Evolutionary conservation across 2,113 vertebrate species (phyloP), one percentile per base, ranked within the genome.

Genomic region (Pelvicachromis taeniatus): DNA sequence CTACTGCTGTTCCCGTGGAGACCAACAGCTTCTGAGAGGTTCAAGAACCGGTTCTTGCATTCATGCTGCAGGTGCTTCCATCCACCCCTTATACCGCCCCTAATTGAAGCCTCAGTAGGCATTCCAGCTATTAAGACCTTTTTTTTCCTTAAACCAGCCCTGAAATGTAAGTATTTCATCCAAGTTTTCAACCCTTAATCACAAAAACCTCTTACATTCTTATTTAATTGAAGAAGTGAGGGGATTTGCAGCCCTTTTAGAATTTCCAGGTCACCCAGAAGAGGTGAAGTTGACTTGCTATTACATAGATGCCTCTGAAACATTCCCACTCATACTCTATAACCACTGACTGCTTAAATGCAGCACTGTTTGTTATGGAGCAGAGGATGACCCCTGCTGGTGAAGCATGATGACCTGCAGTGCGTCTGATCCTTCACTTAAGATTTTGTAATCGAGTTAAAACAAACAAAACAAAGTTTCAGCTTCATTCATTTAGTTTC

Each of bases 381-480:
- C 33, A 29, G 48, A 87, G 80, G 85, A 87, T 90, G 93, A 91
- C 95, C 93, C 88, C 95, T 94, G 83, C 90, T 95, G 95, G 95
- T 89, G 83, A 89, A 80, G 81, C 83, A 81, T 45, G 42, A 77
- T 82, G 70, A 75, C 85, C 63, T 17, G 50, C 61, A 83, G 19
- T 81, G 14, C 12, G 29, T 12, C 52, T 55, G 59, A 40, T 53
- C 35, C 29, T 75, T 33, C 45, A 59, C 7, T 55, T 33, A 9
- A 16, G 19, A 48, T 2, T 17, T 14, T 29, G 42, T 73, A 73
- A 21, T 35, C 61, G 6, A 56, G 26, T 35, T 23, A 59, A 5
- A 83, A 63, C 19, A 38, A 63, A 63, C 19, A 38, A 26, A 8
- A 8, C 10, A 12, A n/a, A 50, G 16, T 26, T 40, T 9, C 6